Evolutionary conservation across 1,140 invertebrate genomes (phyloP), one percentile per base, ranked within the genome.

Genomic region (Grapholita molesta): DNA sequence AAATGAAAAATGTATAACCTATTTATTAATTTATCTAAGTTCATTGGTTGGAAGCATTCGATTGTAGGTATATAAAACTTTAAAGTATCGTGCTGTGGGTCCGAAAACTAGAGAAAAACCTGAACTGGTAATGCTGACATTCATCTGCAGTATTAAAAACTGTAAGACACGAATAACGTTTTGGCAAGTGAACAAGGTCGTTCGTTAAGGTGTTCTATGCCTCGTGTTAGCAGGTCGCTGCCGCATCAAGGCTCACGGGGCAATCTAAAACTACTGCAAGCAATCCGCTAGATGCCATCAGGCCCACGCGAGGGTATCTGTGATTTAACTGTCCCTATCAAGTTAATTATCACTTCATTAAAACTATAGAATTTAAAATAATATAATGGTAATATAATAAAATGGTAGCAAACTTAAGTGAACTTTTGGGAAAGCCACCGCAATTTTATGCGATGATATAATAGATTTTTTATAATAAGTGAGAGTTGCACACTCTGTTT

Each of bases 251-350:
- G 25, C 28, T 30, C 24, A 6, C 11, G 55, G 53, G 53, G 24
- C n/a, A n/a, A 28, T n/a, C 24, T 7, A 12, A n/a, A 23, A 8
- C 68, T 61, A 66, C 33, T 67, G 30, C 18, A 53, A 25, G 61
- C 57, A 72, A 70, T 68, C 68, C 28, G 61, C 28, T 64, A 6
- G 48, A 24, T 66, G 33, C 72, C 61, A 68, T 69, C 67, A 67
- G 28, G 70, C 64, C 61, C 70, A 75, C 70, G 70, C 73, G 65
- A 75, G 57, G 53, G 11, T 66, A 35, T 30, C 24, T 21, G 55
- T 25, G n/a, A 61, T 15, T 61, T 25, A 5, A 5, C 12, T 57
- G 55, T 8, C n/a, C n/a, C n/a, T n/a, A n/a, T n/a, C n/a, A n/a
- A n/a, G n/a, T n/a, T n/a, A n/a, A n/a, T n/a, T n/a, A n/a, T n/a